Percentiles rank a stretch among this genome's conserved stretches.
Conservation (phyloP, 2,113 vertebrate species). For the Rhynchomys soricoides region DNA sequence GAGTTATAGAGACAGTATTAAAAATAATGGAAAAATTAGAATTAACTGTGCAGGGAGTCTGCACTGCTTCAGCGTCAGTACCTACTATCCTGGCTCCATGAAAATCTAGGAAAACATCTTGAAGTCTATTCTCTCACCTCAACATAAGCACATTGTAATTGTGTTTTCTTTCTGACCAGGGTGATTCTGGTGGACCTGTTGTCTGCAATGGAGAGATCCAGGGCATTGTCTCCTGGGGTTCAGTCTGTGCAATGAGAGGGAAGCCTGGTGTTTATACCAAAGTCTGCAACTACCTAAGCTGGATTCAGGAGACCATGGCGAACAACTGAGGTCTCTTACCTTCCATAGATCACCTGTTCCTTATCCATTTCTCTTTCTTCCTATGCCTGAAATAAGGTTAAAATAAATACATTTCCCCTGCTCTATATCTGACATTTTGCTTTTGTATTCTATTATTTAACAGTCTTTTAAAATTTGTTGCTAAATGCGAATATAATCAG, state of each 20-base stretch:
- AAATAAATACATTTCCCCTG: slow-evolving; percentile 47
- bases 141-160: not conserved
- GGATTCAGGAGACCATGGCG: slow-evolving; percentile 85
- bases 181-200: slow-evolving; percentile 89
- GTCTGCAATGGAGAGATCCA: slow-evolving; percentile 86
- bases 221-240: slow-evolving; percentile 88
- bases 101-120: fast-evolving
- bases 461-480: not conserved
- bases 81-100: not conserved
- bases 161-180: slow-evolving; percentile 69
- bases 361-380: not conserved
- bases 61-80: not conserved
- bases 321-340: slow-evolving; percentile 26
- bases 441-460: fast-evolving
- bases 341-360: fast-evolving
- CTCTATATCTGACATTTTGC: not conserved
- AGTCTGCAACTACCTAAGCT: slow-evolving; percentile 84
- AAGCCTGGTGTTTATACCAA: slow-evolving; percentile 88
- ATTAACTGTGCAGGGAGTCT: fast-evolving
- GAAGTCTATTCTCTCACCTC: not conserved
- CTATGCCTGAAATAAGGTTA: not conserved
- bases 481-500: not conserved
- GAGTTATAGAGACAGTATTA: not conserved
- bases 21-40: not conserved
- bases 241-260: slow-evolving; percentile 83